Evolutionary conservation across 2,797 vertebrate genomes (phyloP).

Genomic region (Capromys pilorides): DNA sequence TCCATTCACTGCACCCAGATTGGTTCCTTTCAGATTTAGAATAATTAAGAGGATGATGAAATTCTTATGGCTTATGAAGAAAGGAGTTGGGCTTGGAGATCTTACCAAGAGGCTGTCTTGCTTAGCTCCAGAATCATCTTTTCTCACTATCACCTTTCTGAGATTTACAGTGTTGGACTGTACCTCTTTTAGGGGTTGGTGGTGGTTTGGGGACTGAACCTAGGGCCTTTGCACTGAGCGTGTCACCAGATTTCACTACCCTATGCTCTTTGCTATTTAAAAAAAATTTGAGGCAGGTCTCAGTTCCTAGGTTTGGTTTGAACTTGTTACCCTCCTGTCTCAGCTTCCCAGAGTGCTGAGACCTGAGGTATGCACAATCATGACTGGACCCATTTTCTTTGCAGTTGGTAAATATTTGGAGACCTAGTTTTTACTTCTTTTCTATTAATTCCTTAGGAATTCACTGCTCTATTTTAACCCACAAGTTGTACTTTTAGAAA

Average conservation of each 20-base stretch:
- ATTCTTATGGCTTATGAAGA: not conserved
- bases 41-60: not conserved
- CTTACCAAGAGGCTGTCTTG: not conserved
- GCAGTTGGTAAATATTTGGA: not conserved
- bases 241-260: not conserved
- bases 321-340: not conserved
- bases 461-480: not conserved
- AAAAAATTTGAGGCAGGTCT: not conserved
- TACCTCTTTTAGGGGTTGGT: not conserved
- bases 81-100: not conserved
- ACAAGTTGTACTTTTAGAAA: constrained; percentile 3
- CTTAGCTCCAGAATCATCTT: not conserved
- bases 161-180: not conserved
- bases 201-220: not conserved
- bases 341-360: not conserved
- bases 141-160: not conserved
- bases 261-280: not conserved
- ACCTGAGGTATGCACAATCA: not conserved
- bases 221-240: not conserved
- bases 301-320: not conserved
- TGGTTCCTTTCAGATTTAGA: not conserved
- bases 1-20: not conserved
- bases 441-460: constrained; percentile 14
- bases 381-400: not conserved
- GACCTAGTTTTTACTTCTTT: not conserved